Evolutionary conservation across 2,888 invertebrate genomes (phyloP), one percentile per base, ranked within the genome.

Genomic region (Amblyteles armatorius): DNA sequence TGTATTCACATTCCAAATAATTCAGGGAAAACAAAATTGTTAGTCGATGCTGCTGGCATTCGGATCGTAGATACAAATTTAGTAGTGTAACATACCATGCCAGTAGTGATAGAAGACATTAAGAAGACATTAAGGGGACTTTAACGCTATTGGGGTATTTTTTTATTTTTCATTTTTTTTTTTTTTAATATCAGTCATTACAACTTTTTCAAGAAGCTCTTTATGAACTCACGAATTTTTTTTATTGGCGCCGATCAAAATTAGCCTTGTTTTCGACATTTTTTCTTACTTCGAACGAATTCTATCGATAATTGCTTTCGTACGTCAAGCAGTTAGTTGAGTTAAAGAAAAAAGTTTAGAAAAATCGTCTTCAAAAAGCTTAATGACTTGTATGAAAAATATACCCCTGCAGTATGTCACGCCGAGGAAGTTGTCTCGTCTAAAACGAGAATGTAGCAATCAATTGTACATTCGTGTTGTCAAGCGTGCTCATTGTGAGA

Each of bases 1-100:
- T 74, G 71, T 73, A 83, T 76, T 73, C 33, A 85, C 85, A 85
- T 85, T 85, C 85, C 82, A 77, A 77, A 67, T 73, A 72, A 80
- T 79, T 85, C 79, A 82, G 82, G 77, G 79, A 73, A 72, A 63
- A 50, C 72, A 48, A 48, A 48, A 48, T 72, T 67, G 55, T 72
- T 79, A 60, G 63, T 68, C 57, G 72, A 19, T 71, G 67, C 52
- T 40, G 40, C 26, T 76, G 71, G 71, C 52, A 73, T 9, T 81
- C 44, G n/a, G 26, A 36, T 77, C 29, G 73, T 73, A 36, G 60
- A 73, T 13, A 26, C 11, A 26, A 63, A 63, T 22, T 55, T 7
- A 29, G 57, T 73, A 73, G 22, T 26, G 57, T 40, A 76, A 65
- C 33, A 67, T 36, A 16, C 19, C 11, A n/a, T 77, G 50, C 60